Conservation (phyloP, 1,140 invertebrate genomes). For the Nebria ingens region DNA sequence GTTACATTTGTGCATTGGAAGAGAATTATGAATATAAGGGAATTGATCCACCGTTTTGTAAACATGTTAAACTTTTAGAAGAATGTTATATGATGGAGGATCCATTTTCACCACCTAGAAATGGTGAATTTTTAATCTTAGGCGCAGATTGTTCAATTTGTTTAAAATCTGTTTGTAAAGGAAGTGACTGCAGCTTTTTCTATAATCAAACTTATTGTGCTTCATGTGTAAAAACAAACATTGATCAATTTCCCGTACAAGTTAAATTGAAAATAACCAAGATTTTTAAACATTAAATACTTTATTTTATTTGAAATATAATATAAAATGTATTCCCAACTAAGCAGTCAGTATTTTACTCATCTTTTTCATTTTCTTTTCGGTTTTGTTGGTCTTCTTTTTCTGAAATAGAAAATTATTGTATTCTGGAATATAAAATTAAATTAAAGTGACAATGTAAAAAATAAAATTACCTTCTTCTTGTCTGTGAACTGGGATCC, state of each 20-base stretch:
- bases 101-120: slow-evolving; percentile 60
- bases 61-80: slow-evolving; percentile 38
- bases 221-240: slow-evolving; percentile 48
- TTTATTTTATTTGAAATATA: no score
- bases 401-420: slow-evolving; percentile 26
- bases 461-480: slow-evolving; percentile 17
- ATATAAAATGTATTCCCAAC: neutral
- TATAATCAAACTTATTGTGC: slow-evolving; percentile 63
- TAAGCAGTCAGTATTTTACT: slow-evolving; percentile 24
- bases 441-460: no score
- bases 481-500: slow-evolving; percentile 14
- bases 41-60: slow-evolving; percentile 54
- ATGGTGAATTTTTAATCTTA: slow-evolving; percentile 57
- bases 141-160: slow-evolving; percentile 66
- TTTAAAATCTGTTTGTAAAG: slow-evolving; percentile 56
- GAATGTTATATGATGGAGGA: slow-evolving; percentile 72
- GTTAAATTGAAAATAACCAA: slow-evolving; percentile 41
- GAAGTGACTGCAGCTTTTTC: slow-evolving; percentile 65
- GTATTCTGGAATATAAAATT: slow-evolving; percentile 1
- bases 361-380: slow-evolving; percentile 23
- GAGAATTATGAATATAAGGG: slow-evolving; percentile 68
- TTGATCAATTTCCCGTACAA: slow-evolving; percentile 53
- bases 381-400: slow-evolving; percentile 24
- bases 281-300: no score
- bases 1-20: slow-evolving; percentile 48